These are phyloP conservation scores for Clostera curtula DNA, from an alignment of 2,888 invertebrate genomes.

Conservation along the genomic window DNA sequence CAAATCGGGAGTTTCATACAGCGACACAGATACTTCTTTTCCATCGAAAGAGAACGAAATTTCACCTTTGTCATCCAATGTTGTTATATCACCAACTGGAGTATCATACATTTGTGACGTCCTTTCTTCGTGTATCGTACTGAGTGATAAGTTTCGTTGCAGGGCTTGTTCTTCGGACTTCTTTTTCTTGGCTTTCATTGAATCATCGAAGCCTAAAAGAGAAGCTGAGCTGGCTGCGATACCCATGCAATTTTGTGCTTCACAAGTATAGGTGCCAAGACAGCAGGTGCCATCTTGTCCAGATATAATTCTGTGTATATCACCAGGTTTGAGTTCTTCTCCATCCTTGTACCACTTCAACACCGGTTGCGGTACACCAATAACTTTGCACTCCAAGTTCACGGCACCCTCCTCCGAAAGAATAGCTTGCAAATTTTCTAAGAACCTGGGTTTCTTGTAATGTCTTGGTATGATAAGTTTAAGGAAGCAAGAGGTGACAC, in stretches of 20 bases:
- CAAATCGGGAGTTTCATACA: conserved; percentile 93
- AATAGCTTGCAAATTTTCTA: conserved; percentile 89
- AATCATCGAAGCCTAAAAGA: conserved; percentile 89
- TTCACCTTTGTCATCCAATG: conserved; percentile 87
- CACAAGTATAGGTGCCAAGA: conserved; percentile 92
- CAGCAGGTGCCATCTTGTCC: conserved; percentile 94
- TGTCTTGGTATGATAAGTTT: conserved; percentile 90
- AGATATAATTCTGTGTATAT: conserved; percentile 92
- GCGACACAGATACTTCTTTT: conserved; percentile 91
- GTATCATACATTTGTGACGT: conserved; percentile 92
- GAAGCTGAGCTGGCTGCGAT: conserved; percentile 91
- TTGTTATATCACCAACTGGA: conserved; percentile 82
- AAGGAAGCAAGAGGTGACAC: conserved; percentile 89
- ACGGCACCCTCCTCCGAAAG: conserved; percentile 92
- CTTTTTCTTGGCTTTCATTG: conserved; percentile 71
- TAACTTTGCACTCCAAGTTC: conserved; percentile 93
- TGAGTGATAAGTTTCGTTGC: conserved; percentile 87
- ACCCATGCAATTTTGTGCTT: conserved; percentile 94
- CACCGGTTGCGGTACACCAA: conserved; percentile 92
- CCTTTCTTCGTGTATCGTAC: conserved; percentile 92
- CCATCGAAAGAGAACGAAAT: conserved; percentile 94
- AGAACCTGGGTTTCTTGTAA: conserved; percentile 90
- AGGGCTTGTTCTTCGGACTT: conserved; percentile 68
- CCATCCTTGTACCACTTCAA: conserved; percentile 96
- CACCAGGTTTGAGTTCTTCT: conserved; percentile 90